These are phyloP conservation scores for Micrastur ruficollis DNA, from an alignment of 2,797 vertebrate genomes.

Conservation along the genomic window DNA sequence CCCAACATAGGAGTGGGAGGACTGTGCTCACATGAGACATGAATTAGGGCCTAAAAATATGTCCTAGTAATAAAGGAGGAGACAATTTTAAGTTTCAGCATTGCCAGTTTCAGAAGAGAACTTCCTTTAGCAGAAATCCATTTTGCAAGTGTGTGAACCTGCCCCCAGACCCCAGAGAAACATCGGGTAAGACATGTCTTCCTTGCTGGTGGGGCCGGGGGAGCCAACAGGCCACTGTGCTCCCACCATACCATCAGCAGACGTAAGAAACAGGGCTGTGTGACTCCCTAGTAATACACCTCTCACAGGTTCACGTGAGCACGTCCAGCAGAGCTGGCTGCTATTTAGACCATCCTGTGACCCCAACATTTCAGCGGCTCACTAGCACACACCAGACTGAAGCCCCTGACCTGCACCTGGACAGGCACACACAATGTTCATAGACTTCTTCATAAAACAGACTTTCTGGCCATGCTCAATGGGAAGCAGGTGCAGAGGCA, in stretches of 20 bases:
- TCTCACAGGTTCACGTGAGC: neutral
- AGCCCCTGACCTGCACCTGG: neutral
- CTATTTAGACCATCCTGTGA: neutral
- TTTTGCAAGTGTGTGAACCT: neutral
- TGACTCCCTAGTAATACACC: too few species aligned
- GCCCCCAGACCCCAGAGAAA: neutral
- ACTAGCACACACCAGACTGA: neutral
- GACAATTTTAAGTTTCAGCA: conserved; percentile 15
- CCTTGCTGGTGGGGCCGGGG: neutral
- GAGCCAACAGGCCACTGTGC: neutral
- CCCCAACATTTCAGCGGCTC: neutral
- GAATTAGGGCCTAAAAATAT: conserved; percentile 53
- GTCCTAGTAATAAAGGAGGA: conserved; percentile 22
- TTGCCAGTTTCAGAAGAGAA: neutral
- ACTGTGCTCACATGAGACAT: neutral
- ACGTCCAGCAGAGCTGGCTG: neutral
- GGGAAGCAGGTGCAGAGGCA: neutral
- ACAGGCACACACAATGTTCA: neutral
- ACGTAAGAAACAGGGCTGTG: rapidly evolving
- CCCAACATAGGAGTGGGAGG: neutral
- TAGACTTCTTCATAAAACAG: neutral
- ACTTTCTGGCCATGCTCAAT: neutral
- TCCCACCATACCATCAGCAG: neutral
- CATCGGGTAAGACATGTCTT: neutral
- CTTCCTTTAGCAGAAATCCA: neutral